phyloP scores from a whole-genome alignment of 2,888 invertebrate species.

The Coleophora flavipennella region DNA sequence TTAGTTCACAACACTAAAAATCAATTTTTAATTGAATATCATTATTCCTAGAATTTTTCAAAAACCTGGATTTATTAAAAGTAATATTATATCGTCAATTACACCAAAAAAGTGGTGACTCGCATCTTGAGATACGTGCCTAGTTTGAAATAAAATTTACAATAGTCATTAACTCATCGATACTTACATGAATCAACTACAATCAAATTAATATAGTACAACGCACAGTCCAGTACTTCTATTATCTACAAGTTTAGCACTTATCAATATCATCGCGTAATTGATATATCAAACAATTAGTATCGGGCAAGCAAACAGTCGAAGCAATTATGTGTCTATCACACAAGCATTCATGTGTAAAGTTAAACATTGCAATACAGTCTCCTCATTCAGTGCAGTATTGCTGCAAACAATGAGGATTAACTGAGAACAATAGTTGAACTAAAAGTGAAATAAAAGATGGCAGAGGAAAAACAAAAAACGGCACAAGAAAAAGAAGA shows the following conservation, averaged over 20 bases:
- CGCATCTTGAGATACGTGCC: no score
- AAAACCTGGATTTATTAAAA: no score
- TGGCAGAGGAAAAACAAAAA: slow-evolving; percentile 45
- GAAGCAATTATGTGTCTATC: slow-evolving; percentile 30
- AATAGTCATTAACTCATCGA: no score
- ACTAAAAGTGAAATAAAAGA: slow-evolving; percentile 20
- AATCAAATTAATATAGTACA: slow-evolving; percentile 5
- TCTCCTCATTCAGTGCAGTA: slow-evolving; percentile 25
- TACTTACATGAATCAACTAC: no score
- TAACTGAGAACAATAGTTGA: slow-evolving; percentile 17
- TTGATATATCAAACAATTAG: slow-evolving; percentile 62
- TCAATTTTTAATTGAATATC: no score
- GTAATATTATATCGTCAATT: no score
- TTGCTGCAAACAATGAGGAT: slow-evolving; percentile 38
- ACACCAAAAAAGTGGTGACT: no score
- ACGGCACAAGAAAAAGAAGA: slow-evolving; percentile 37
- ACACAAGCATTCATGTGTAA: slow-evolving; percentile 38
- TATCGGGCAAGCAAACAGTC: slow-evolving; percentile 53
- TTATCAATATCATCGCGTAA: slow-evolving; percentile 53
- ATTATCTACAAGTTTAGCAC: slow-evolving; percentile 14
- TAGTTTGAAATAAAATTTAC: no score
- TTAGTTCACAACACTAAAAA: no score
- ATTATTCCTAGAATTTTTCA: no score
- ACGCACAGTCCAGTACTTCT: slow-evolving; percentile 17
- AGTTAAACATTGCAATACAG: slow-evolving; percentile 37